Conservation (phyloP, 2,113 vertebrate species). For the Henicopernis longicauda region DNA sequence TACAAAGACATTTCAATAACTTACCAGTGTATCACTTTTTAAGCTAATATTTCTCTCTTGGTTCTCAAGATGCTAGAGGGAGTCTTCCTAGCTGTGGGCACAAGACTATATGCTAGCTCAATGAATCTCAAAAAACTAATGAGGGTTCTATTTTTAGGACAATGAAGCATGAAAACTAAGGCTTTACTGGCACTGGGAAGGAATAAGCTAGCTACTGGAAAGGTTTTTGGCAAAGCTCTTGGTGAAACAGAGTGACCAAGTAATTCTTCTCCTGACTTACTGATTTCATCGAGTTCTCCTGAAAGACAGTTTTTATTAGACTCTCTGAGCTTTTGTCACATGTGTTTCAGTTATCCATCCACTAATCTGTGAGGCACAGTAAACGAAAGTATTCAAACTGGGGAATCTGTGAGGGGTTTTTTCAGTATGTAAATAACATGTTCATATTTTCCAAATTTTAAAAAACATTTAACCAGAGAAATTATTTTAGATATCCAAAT, state of each 20-base stretch:
- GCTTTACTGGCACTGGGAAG: neutral
- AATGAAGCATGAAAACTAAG: neutral
- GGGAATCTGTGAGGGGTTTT: neutral
- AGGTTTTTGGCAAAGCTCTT: neutral
- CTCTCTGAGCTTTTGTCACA: neutral
- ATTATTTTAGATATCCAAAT: neutral
- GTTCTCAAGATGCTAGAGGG: neutral
- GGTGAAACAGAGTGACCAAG: neutral
- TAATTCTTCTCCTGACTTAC: neutral
- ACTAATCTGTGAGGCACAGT: neutral
- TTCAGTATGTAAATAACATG: neutral
- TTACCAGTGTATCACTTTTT: neutral
- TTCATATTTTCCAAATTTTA: neutral
- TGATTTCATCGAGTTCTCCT: neutral
- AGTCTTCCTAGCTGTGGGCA: neutral
- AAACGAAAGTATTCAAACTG: neutral
- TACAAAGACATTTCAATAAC: slow-evolving; percentile 61
- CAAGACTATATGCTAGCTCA: neutral
- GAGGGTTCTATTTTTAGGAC: slow-evolving; percentile 34
- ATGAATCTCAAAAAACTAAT: neutral
- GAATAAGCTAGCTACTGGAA: neutral
- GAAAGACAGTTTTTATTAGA: neutral
- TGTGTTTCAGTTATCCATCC: neutral
- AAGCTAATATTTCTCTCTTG: neutral
- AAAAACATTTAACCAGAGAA: neutral